Conservation (phyloP, 2,888 invertebrate species). For the Trissolcus brochymenae region DNA sequence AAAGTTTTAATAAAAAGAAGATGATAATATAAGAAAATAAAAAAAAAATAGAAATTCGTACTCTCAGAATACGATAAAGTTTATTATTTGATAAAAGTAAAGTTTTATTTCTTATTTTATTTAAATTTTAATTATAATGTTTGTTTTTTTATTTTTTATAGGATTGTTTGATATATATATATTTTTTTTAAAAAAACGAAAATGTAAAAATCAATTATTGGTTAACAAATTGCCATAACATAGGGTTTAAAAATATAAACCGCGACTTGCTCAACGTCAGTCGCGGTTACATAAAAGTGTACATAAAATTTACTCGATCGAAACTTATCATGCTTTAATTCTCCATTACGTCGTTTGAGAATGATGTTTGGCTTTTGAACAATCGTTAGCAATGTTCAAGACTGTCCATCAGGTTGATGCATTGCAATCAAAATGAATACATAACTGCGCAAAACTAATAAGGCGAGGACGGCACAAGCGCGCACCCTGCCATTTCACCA, state of each 20-base stretch:
- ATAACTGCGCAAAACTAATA: conserved; percentile 3
- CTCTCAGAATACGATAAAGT: too few relatives aligned
- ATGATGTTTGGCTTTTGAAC: conserved; percentile 27
- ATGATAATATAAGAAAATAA: too few relatives aligned
- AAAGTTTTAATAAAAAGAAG: not conserved
- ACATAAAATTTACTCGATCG: conserved; percentile 46
- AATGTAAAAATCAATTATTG: conserved; percentile 24
- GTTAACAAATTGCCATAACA: conserved; percentile 37
- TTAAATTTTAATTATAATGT: too few relatives aligned
- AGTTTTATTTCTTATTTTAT: too few relatives aligned
- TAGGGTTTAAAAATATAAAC: conserved; percentile 22
- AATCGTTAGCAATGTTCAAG: conserved; percentile 36
- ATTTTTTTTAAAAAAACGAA: too few relatives aligned
- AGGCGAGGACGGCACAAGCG: conserved; percentile 28
- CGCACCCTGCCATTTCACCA: conserved; percentile 12
- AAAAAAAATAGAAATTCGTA: too few relatives aligned
- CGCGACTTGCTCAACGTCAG: conserved; percentile 30
- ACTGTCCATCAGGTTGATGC: conserved; percentile 21
- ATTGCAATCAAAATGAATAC: conserved; percentile 30
- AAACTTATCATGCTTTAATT: conserved; percentile 44
- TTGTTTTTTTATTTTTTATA: too few relatives aligned
- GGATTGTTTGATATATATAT: too few relatives aligned
- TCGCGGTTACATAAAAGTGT: conserved; percentile 32
- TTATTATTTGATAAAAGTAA: too few relatives aligned
- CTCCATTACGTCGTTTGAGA: conserved; percentile 23